Evolutionary conservation across 1,140 invertebrate genomes (phyloP), one percentile per base, ranked within the genome.

Genomic region (Apis florea): DNA sequence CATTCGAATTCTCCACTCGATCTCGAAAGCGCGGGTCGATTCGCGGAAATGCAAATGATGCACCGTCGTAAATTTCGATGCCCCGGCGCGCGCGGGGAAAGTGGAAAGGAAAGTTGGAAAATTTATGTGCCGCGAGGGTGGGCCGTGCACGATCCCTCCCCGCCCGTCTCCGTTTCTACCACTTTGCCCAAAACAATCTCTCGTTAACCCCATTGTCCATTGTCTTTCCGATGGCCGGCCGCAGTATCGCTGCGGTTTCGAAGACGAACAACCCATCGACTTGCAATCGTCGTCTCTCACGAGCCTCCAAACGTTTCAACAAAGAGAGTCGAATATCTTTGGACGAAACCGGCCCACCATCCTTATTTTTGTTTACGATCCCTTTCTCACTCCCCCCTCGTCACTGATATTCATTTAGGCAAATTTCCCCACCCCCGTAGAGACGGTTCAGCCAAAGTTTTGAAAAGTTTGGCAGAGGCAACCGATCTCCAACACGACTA

Each of bases 181-280:
- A 54, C n/a, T 49, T 63, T 49, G 21, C 40, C 68, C 68, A 73
- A 82, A 84, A 82, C 68, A 78, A 15, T 84, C 59, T 54, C 40
- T 83, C 51, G 24, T 79, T 63, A 78, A 66, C 11, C 26, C n/a
- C n/a, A n/a, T n/a, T 26, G 24, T 47, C 13, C 53, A 64, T 78
- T 74, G 70, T 83, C 71, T 79, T 69, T 53, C n/a, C 21, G 59
- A 51, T 58, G 59, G 40, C 12, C 40, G 19, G 26, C 49, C 66
- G 49, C 31, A 54, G 67, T 63, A 79, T 63, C 51, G 51, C 21
- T 26, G 64, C 4, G 79, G 49, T 76, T 82, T 76, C n/a, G 10
- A 21, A 68, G 24, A 78, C 63, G 47, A 68, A 63, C 61, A 11
- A 40, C 24, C 31, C n/a, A 72, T 83, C n/a, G 53, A 76, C 26